A percentile compares a stretch with the other conserved stretches of the same genome.
phyloP scores from a whole-genome alignment of 2,888 invertebrate genomes.

The Cinara cedri region DNA sequence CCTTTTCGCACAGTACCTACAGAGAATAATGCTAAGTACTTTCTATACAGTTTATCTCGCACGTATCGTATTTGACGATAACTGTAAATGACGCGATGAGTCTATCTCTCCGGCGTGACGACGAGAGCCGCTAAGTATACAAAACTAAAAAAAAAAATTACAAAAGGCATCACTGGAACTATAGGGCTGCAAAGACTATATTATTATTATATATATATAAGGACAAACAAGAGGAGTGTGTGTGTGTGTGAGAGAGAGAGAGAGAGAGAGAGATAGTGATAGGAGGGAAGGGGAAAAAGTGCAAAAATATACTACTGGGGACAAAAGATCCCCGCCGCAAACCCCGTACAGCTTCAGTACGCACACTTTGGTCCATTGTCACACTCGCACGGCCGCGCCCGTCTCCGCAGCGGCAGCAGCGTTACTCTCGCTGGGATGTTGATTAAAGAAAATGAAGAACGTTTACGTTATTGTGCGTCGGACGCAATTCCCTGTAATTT shows the following conservation, averaged over 20 bases:
- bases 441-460: slow-evolving; percentile 55
- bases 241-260: background rate
- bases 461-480: slow-evolving; percentile 55
- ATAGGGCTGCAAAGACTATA: too few relatives aligned
- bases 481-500: slow-evolving; percentile 55
- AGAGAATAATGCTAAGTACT: too few relatives aligned
- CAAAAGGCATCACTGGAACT: slow-evolving; percentile 22
- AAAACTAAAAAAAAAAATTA: slow-evolving; percentile 12
- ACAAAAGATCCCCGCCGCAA: slow-evolving; percentile 43
- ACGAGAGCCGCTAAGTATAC: background rate
- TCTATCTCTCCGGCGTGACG: background rate
- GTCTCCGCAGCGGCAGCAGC: background rate
- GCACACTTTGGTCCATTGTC: slow-evolving; percentile 55
- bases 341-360: slow-evolving; percentile 22
- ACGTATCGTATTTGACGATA: background rate
- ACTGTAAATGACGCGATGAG: background rate
- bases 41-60: background rate
- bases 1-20: too few relatives aligned
- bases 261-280: background rate
- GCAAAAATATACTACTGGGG: slow-evolving; percentile 40
- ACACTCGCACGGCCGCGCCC: slow-evolving; percentile 38
- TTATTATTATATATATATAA: too few relatives aligned
- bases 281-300: background rate
- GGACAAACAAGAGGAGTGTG: slow-evolving; percentile 18
- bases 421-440: slow-evolving; percentile 33